Percentiles rank a stretch among this genome's conserved stretches.
These are phyloP conservation scores for Neofelis nebulosa DNA, from an alignment of 2,113 vertebrate species.

Conservation along the genomic window DNA sequence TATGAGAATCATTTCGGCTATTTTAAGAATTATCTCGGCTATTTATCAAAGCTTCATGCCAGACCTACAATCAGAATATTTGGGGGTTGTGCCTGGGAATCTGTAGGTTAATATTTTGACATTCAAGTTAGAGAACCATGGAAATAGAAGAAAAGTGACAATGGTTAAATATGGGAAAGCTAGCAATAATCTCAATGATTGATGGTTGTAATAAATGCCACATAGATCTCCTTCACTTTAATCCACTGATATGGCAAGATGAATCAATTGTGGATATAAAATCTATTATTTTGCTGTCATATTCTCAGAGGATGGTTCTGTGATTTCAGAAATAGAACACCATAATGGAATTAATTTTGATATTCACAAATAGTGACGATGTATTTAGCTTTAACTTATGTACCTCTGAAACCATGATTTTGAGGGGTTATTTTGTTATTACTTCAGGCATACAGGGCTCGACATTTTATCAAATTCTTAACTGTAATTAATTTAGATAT, in stretches of 20 bases:
- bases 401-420: background rate
- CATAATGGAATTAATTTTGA: constrained; percentile 8
- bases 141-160: background rate
- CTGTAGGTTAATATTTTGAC: background rate
- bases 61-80: background rate
- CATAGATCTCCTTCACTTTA: background rate
- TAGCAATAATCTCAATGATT: constrained; percentile 6
- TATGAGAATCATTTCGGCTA: background rate
- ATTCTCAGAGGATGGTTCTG: background rate
- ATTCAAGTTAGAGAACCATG: background rate
- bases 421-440: background rate
- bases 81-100: background rate
- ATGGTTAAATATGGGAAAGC: background rate
- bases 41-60: background rate
- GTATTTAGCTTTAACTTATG: background rate
- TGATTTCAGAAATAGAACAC: background rate
- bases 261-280: background rate
- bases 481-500: background rate
- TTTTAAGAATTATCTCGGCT: too few relatives aligned
- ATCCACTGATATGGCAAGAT: background rate
- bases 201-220: constrained; percentile 17
- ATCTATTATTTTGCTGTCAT: background rate
- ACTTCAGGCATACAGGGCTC: background rate
- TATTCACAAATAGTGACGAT: background rate
- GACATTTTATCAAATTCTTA: background rate